Percentiles rank a stretch among this genome's conserved stretches.
These are phyloP conservation scores for Tokudaia tokunoshimensis DNA, from an alignment of 2,797 vertebrate species.

Conservation along the genomic window DNA sequence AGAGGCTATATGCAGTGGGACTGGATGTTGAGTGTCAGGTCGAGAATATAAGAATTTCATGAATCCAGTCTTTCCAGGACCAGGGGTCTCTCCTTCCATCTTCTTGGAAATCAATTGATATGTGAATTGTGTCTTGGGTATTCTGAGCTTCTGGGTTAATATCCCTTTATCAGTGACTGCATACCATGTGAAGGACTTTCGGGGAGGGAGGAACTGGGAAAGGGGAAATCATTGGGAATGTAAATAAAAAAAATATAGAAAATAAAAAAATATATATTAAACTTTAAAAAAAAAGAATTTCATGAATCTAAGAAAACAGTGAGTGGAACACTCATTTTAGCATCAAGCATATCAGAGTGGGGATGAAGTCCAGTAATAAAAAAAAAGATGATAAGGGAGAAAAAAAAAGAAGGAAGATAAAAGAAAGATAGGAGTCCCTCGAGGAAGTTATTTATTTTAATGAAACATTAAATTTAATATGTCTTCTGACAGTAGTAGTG, in stretches of 20 bases:
- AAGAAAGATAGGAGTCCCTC: background rate
- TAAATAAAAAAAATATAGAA: too few relatives aligned
- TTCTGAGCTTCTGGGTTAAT: too few relatives aligned
- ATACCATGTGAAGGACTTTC: too few relatives aligned
- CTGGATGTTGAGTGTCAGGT: background rate
- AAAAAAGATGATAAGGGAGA: background rate
- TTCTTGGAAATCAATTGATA: too few relatives aligned
- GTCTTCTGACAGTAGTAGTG: background rate
- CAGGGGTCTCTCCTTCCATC: too few relatives aligned
- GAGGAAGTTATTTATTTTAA: conserved; percentile 62
- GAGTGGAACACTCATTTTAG: background rate
- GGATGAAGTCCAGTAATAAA: background rate
- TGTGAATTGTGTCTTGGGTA: too few relatives aligned
- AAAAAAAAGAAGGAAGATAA: background rate
- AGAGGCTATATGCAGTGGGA: background rate
- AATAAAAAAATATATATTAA: too few relatives aligned
- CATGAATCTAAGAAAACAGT: background rate
- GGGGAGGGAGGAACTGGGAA: too few relatives aligned
- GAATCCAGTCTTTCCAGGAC: background rate
- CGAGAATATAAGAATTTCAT: background rate
- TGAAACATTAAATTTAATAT: conserved; percentile 40
- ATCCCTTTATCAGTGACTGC: too few relatives aligned
- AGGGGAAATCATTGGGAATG: too few relatives aligned
- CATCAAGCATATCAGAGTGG: background rate
- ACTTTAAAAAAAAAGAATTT: background rate